Percentiles rank a stretch among this genome's conserved stretches.
Evolutionary conservation across 2,113 vertebrate species (phyloP).

Genomic region (Odontesthes bonariensis): DNA sequence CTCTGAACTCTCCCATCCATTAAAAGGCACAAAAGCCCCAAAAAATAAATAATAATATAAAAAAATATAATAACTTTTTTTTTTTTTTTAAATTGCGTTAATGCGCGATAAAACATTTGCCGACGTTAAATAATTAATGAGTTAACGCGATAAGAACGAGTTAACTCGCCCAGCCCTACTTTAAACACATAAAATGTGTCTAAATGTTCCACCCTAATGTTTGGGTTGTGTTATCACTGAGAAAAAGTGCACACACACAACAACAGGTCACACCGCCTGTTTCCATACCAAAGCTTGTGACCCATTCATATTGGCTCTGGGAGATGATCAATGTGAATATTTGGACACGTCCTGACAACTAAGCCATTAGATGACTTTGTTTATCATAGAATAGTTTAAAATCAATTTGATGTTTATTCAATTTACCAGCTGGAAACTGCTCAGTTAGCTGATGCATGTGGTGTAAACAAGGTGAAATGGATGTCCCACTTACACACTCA

Average conservation of each 20-base stretch:
- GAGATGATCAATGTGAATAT: slow-evolving; percentile 53
- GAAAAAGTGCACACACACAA: neutral
- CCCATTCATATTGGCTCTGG: slow-evolving; percentile 5
- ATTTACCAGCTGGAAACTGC: slow-evolving; percentile 54
- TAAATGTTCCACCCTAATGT: no score
- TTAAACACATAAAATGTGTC: no score
- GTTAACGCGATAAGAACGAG: no score
- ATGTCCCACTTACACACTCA: slow-evolving; percentile 84
- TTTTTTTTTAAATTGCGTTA: no score
- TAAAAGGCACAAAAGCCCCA: no score
- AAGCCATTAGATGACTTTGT: slow-evolving; percentile 43
- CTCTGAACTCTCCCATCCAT: no score
- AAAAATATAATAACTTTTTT: no score
- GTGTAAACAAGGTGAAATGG: slow-evolving; percentile 22
- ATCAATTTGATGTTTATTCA: slow-evolving; percentile 75
- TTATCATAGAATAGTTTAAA: slow-evolving; percentile 45
- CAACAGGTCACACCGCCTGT: neutral
- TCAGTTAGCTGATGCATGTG: slow-evolving; percentile 7
- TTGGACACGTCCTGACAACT: slow-evolving; percentile 15
- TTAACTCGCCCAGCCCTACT: no score
- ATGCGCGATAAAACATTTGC: no score
- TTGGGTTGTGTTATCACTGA: neutral
- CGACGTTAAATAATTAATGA: no score
- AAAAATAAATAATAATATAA: no score
- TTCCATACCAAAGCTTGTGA: slow-evolving; percentile 13